Conservation (phyloP, 2,113 vertebrate species). For the Nannospalax galili region DNA sequence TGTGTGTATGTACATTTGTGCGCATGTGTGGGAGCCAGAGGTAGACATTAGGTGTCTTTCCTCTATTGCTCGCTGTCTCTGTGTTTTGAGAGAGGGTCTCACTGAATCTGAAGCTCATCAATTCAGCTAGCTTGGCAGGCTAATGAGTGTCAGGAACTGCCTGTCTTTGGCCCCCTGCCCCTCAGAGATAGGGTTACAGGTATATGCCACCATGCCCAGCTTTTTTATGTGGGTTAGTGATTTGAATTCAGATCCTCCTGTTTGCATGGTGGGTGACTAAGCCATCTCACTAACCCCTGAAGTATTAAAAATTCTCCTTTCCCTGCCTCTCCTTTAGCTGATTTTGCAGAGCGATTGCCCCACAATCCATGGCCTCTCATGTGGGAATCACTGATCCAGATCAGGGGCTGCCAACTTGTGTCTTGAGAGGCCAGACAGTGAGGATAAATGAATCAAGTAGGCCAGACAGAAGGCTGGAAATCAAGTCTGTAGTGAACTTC, state of each 20-base stretch:
- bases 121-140: background rate
- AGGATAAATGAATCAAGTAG: background rate
- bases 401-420: background rate
- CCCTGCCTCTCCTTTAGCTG: background rate
- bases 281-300: no score
- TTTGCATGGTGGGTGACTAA: background rate
- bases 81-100: background rate
- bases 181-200: background rate
- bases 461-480: background rate
- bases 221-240: background rate
- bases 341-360: background rate
- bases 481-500: background rate
- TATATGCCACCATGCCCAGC: background rate
- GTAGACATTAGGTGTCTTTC: background rate
- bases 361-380: background rate
- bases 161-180: background rate
- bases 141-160: background rate
- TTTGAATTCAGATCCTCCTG: background rate
- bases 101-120: background rate
- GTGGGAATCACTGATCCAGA: background rate
- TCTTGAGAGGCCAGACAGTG: background rate
- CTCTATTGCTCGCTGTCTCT: background rate
- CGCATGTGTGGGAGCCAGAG: background rate
- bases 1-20: background rate
- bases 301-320: background rate